Base-by-base conservation (phyloP, 2,888 invertebrate genomes). In the Cinara cedri region DNA sequence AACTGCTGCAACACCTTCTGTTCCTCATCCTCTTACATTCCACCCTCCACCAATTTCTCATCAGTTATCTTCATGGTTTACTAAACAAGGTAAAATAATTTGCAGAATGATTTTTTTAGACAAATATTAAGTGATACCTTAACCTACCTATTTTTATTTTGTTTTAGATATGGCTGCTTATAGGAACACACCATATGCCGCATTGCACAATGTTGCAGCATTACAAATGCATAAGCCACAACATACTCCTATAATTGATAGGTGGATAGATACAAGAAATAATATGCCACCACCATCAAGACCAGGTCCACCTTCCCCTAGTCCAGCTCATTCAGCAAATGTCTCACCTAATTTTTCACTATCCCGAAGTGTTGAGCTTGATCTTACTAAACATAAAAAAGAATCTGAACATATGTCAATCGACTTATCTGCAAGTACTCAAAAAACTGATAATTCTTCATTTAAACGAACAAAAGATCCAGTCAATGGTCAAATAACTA, bases 11-110 rank as follows among this genome's bases (percentile, higher is more conserved):
- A 60, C 81, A 66, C 54, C 81, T 63, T 65, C 81, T 55, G 63
- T 81, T 65, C 62, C 78, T 81, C 82, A 72, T 62, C 80, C 82
- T 55, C 81, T 81, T 72, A 72, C 74, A 57, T 80, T 81, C 63
- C 81, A 80, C 1, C 57, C 82, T 13, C 68, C 70, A 51, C 72
- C 80, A 68, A 80, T 81, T 55, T 74, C 74, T 44, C 75, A 81
- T 60, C 81, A 72, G 10, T 16, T 81, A 46, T 76, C 82, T 42
- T 49, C 74, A 9, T 82, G 82, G 82, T 80, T 80, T 70, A 80
- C 75, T 72, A 82, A 82, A 68, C 80, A 74, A 60, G 81, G 82
- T 82, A 82, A 81, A n/a, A 49, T 71, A 19, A 55, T 68, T 54
- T 16, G 51, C 42, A 49, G 21, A 75, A 74, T 65, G 16, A 1